Base-by-base conservation (phyloP, 2,113 vertebrate species). In the Misgurnus mizolepis region DNA sequence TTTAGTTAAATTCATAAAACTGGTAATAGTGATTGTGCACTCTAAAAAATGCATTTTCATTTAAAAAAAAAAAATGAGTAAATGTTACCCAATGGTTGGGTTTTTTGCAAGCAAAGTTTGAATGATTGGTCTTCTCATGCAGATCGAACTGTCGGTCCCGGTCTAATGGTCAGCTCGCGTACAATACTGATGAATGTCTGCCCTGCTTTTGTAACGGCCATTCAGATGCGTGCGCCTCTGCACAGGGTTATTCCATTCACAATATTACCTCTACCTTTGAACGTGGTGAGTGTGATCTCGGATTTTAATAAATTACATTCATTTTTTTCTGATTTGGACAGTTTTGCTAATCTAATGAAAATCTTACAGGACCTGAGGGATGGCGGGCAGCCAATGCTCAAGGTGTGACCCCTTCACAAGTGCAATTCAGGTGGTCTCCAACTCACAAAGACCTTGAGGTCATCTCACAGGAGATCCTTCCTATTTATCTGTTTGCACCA, bases 171-270 rank as follows among this genome's bases (percentile, higher is more conserved):
- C 74, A 15, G 17, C 61, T 76, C 10, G 66, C 74, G 0, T 18
- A 40, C 53, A 76, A 76, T n/a, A 22, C 27, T 91, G 92, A 70
- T 89, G 93, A 93, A 60, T 95, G 95, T 67, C 89, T 82, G 8
- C 91, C 89, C 0, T 99, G 97, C 78, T 98, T 98, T 86, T 99
- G 98, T 88, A 94, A 95, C 0, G 96, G 97, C 0, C 98, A 98
- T 87, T 96, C 96, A 0, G 85, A 62, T 4, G 62, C 0, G 0
- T 99, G 98, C 34, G 85, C 58, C 34, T 78, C 91, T 0, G 90
- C 91, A 0, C 53, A 83, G 0, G 94, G 91, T 58, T 91, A 93
- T 88, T 93, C 93, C 0, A 2, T 93, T 34, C 82, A 94, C 84
- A 91, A 87, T 83, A 92, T 98, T 89, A 89, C 88, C 53, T 96